These are phyloP conservation scores for Tadarida brasiliensis DNA, from an alignment of 2,797 vertebrate species.

Conservation along the genomic window DNA sequence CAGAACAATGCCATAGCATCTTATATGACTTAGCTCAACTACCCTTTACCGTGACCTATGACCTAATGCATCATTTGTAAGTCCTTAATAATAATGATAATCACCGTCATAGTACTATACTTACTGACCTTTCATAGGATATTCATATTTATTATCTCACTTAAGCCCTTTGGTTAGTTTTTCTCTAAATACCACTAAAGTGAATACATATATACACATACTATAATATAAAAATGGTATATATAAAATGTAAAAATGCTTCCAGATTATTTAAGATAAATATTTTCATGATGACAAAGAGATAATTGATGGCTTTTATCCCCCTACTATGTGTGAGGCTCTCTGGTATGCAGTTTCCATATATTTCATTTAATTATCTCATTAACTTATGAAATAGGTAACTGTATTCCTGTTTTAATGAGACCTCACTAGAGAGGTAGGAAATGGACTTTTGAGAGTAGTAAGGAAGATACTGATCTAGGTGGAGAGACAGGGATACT, in stretches of 20 bases:
- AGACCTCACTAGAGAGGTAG: conserved; percentile 18
- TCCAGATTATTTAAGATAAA: not conserved
- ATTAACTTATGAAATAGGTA: conserved; percentile 49
- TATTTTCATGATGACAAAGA: conserved; percentile 18
- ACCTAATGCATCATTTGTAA: not conserved
- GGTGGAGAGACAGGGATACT: not conserved
- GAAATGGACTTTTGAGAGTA: conserved; percentile 21
- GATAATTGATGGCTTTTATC: conserved; percentile 26
- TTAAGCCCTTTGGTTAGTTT: conserved; percentile 22
- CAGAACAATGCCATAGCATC: not conserved
- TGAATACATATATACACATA: not conserved
- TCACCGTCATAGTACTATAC: not conserved
- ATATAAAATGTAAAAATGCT: not conserved
- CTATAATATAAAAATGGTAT: not conserved
- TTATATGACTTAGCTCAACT: not conserved
- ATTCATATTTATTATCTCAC: not conserved
- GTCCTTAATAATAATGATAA: conserved; percentile 25
- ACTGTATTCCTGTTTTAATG: conserved; percentile 1
- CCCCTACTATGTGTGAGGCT: not conserved
- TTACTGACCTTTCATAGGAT: not conserved
- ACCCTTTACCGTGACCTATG: not conserved
- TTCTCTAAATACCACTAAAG: conserved; percentile 31
- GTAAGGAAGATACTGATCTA: conserved; percentile 1
- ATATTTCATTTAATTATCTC: conserved; percentile 8
- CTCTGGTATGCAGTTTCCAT: not conserved